Conservation (phyloP, 2,113 vertebrate genomes). For the Lophotis ruficrista region DNA sequence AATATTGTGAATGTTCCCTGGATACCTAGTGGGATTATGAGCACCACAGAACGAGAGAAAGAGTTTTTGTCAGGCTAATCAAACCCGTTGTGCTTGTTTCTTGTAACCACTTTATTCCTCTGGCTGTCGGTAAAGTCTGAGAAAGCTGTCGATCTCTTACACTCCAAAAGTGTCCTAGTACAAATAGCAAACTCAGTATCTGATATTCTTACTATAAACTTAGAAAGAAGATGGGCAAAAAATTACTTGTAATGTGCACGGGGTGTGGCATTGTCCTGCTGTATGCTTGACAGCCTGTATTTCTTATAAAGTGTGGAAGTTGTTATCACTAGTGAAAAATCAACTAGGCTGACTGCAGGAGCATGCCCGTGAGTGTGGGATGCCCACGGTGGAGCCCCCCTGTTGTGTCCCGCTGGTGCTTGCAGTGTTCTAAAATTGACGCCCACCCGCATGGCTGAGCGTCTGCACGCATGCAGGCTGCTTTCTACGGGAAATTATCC, state of each 20-base stretch:
- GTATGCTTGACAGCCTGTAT: rapidly evolving
- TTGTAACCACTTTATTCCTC: not conserved
- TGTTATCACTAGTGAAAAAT: not conserved
- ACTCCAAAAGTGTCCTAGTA: not conserved
- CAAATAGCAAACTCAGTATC: not conserved
- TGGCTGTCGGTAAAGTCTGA: not conserved
- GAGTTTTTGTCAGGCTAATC: not conserved
- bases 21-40: not conserved
- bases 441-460: rapidly evolving
- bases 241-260: not conserved
- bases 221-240: not conserved
- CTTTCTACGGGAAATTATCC: not conserved
- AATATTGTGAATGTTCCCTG: not conserved
- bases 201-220: not conserved
- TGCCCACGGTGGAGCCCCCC: rapidly evolving
- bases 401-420: not conserved
- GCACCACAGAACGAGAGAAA: not conserved
- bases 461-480: rapidly evolving
- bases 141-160: not conserved
- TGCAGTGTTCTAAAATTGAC: not conserved
- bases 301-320: not conserved
- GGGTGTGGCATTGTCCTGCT: rapidly evolving
- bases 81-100: not conserved
- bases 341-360: not conserved
- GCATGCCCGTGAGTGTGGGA: rapidly evolving